Evolutionary conservation across 2,797 vertebrate species (phyloP).

Genomic region (Rhadinocentrus ornatus): DNA sequence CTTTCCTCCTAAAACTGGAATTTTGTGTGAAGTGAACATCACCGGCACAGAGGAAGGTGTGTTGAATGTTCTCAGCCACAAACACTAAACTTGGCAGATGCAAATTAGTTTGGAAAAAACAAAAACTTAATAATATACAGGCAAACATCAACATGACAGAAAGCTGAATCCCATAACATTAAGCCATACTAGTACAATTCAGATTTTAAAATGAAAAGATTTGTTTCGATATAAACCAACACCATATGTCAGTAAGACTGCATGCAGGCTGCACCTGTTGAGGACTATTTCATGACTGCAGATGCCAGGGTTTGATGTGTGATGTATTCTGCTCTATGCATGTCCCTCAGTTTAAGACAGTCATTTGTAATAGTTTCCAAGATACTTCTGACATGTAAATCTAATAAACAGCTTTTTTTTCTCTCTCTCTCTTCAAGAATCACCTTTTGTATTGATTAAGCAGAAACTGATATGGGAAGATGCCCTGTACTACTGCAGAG

Average conservation of each 20-base stretch:
- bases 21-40: constrained; percentile 27
- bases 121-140: background rate
- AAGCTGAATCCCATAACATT: too few species aligned
- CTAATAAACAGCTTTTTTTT: background rate
- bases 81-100: background rate
- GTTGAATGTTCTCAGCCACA: background rate
- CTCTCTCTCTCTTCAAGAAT: background rate
- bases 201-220: too few species aligned
- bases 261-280: too few species aligned
- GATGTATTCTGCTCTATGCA: too few species aligned
- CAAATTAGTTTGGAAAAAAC: background rate
- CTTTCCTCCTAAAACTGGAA: fast-evolving
- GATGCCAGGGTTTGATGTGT: too few species aligned
- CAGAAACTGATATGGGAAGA: background rate
- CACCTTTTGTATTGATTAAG: background rate
- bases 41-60: background rate
- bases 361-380: background rate
- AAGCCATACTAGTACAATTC: too few species aligned
- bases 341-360: too few species aligned
- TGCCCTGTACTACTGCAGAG: constrained; percentile 31
- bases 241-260: too few species aligned
- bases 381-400: background rate
- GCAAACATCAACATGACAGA: too few species aligned
- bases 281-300: too few species aligned
- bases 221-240: too few species aligned